phyloP scores from a whole-genome alignment of 1,140 invertebrate species.

The Calosoma granatense region DNA sequence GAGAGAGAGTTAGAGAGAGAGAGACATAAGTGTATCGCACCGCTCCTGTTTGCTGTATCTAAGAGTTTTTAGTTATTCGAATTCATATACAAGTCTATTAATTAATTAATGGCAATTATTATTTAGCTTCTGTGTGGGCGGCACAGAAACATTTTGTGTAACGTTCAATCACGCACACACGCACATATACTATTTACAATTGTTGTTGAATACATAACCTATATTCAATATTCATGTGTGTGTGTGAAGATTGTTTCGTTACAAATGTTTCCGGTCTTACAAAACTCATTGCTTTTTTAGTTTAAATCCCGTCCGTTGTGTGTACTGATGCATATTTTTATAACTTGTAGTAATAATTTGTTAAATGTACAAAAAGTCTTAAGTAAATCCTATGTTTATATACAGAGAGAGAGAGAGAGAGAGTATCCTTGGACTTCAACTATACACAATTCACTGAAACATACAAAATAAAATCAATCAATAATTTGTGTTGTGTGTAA shows the following conservation, averaged over 20 bases:
- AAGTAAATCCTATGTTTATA: conserved; percentile 3
- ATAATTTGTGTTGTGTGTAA: background rate
- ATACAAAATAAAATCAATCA: conserved; percentile 7
- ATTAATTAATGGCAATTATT: background rate
- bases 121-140: background rate
- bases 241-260: too few species aligned
- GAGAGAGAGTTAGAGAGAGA: too few species aligned
- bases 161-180: too few species aligned
- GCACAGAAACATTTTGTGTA: background rate
- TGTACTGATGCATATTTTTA: background rate
- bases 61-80: background rate
- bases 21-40: background rate
- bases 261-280: background rate
- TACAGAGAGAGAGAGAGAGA: too few species aligned
- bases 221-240: too few species aligned
- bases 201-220: too few species aligned
- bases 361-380: conserved; percentile 5
- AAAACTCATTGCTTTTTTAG: background rate
- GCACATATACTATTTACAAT: too few species aligned
- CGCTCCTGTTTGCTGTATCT: background rate
- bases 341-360: background rate
- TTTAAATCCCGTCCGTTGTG: background rate
- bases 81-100: background rate
- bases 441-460: conserved; percentile 7
- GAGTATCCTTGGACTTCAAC: background rate